Conservation (phyloP, 2,888 invertebrate genomes). For the Lasioglossum vierecki region DNA sequence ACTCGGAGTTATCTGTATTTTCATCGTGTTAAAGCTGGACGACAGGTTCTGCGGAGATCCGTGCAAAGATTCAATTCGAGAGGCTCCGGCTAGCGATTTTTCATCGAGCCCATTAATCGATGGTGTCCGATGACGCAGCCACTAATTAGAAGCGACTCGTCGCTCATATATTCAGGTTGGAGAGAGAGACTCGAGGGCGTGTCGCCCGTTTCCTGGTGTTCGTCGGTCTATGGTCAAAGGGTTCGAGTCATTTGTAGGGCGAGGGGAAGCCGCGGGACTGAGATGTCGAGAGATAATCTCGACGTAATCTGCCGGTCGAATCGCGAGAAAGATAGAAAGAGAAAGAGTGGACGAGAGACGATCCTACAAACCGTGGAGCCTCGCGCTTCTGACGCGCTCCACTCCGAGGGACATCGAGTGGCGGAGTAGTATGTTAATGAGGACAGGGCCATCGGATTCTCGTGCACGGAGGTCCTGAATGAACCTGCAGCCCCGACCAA, state of each 20-base stretch:
- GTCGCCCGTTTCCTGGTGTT: constrained; percentile 21
- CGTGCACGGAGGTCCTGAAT: constrained; percentile 72
- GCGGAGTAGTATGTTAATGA: constrained; percentile 78
- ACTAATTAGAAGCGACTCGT: not conserved
- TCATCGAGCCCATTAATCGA: not conserved
- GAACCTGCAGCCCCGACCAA: constrained; percentile 68
- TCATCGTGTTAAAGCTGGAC: not conserved
- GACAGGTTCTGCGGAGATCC: not conserved
- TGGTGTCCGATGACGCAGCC: not conserved
- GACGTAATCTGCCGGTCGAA: constrained; percentile 68
- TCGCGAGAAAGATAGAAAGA: constrained; percentile 38
- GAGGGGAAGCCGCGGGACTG: constrained; percentile 62
- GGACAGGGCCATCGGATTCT: constrained; percentile 68
- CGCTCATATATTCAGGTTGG: not conserved
- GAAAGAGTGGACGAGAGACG: not conserved
- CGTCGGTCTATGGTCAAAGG: constrained; percentile 66
- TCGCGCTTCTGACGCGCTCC: constrained; percentile 47
- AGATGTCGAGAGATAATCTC: constrained; percentile 72
- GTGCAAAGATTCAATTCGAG: not conserved
- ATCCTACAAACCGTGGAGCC: constrained; percentile 55
- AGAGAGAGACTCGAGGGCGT: not conserved
- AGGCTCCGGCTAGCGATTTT: not conserved
- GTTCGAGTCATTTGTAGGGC: constrained; percentile 63
- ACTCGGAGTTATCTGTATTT: not conserved
- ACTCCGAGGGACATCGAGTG: constrained; percentile 61